Evolutionary conservation across 2,797 vertebrate species (phyloP).

Genomic region (Chloroceryle inda): DNA sequence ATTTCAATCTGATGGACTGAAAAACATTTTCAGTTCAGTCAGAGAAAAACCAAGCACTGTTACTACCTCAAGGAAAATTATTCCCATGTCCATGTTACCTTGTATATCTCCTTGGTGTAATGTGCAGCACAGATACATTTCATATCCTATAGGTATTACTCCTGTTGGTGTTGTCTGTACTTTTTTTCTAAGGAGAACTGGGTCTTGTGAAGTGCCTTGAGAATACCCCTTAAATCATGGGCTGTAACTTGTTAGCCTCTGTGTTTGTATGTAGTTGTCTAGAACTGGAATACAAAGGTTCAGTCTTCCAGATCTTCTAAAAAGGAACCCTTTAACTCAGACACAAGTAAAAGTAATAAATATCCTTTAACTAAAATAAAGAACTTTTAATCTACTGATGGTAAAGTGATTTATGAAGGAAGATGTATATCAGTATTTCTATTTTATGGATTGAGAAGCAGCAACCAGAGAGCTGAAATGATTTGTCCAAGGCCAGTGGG

Average conservation of each 20-base stretch:
- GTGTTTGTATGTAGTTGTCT: background rate
- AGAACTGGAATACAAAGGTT: background rate
- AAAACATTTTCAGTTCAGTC: background rate
- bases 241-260: accelerated
- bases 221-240: background rate
- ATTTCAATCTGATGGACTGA: background rate
- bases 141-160: background rate
- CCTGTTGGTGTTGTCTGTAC: background rate
- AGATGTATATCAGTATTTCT: background rate
- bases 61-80: background rate
- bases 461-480: background rate
- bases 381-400: background rate
- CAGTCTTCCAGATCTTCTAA: background rate
- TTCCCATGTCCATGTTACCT: background rate
- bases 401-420: background rate
- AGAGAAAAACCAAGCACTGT: background rate
- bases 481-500: background rate
- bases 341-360: background rate
- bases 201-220: background rate
- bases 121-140: background rate
- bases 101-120: background rate
- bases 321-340: background rate
- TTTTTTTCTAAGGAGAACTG: background rate
- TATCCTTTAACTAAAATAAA: background rate
- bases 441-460: background rate